A percentile compares a stretch with the other conserved stretches of the same genome.
Conservation (phyloP, 2,113 vertebrate genomes). For the Otocyon megalotis region DNA sequence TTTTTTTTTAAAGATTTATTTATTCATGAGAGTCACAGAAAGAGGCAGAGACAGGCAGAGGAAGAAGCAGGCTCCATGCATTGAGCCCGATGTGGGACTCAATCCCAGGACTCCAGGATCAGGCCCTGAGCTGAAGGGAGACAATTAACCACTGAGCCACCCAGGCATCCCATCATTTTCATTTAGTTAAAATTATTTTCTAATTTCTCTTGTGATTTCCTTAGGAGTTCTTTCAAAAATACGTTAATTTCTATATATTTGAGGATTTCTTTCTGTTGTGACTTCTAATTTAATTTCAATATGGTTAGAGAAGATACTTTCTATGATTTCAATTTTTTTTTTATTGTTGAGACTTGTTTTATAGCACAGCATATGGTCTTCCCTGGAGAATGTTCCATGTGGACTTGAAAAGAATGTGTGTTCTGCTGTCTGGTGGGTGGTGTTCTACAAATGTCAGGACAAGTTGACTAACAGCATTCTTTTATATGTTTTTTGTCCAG, state of each 20-base stretch:
- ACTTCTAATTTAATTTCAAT: neutral
- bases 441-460: neutral
- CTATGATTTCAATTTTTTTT: neutral
- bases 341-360: neutral
- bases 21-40: too few species aligned
- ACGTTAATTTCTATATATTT: conserved; percentile 1
- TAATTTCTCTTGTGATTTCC: neutral
- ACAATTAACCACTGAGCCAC: too few species aligned
- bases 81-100: too few species aligned
- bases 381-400: neutral
- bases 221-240: neutral
- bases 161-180: neutral
- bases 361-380: neutral
- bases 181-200: neutral
- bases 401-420: neutral
- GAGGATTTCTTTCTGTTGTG: neutral
- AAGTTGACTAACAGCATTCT: neutral
- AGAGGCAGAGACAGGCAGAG: too few species aligned
- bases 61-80: too few species aligned
- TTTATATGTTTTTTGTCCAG: neutral
- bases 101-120: too few species aligned
- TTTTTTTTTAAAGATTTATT: too few species aligned
- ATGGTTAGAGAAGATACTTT: neutral
- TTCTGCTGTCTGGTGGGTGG: neutral
- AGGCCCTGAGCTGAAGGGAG: too few species aligned